Percentiles rank a stretch among this genome's conserved stretches.
phyloP scores from a whole-genome alignment of 1,140 invertebrate genomes.

The Drosophila grimshawi region DNA sequence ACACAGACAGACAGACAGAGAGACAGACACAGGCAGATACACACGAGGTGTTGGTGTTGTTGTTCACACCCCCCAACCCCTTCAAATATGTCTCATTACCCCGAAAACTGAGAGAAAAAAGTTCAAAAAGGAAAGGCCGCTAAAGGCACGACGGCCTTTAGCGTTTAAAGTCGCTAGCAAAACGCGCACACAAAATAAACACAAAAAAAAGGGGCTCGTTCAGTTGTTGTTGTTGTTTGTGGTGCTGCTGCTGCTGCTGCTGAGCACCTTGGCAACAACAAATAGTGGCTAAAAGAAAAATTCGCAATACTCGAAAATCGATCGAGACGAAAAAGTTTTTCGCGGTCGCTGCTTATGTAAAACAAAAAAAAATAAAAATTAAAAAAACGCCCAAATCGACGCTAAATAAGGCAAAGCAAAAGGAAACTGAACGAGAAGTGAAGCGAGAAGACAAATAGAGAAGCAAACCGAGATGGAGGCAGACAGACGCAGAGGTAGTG shows the following conservation, averaged over 20 bases:
- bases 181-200: constrained; percentile 41
- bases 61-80: constrained; percentile 9
- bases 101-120: constrained; percentile 23
- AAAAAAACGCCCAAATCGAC: constrained; percentile 22
- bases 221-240: constrained; percentile 22
- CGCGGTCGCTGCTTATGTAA: constrained; percentile 56
- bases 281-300: constrained; percentile 32
- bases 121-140: constrained; percentile 74
- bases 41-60: constrained; percentile 1
- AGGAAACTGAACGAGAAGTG: neutral
- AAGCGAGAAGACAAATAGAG: neutral
- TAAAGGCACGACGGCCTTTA: neutral
- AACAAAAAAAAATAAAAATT: too few relatives aligned
- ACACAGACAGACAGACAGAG: constrained; percentile 37
- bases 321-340: constrained; percentile 17
- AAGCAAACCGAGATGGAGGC: too few relatives aligned
- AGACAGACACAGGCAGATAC: constrained; percentile 22
- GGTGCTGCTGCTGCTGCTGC: neutral
- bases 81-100: neutral
- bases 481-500: too few relatives aligned
- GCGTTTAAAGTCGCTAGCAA: constrained; percentile 41
- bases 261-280: constrained; percentile 36
- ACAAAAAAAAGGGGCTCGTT: constrained; percentile 68
- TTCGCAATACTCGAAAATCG: constrained; percentile 16
- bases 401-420: neutral